A percentile compares a stretch with the other conserved stretches of the same genome.
Conservation (phyloP, 1,140 invertebrate genomes). For the Batillaria attramentaria region DNA sequence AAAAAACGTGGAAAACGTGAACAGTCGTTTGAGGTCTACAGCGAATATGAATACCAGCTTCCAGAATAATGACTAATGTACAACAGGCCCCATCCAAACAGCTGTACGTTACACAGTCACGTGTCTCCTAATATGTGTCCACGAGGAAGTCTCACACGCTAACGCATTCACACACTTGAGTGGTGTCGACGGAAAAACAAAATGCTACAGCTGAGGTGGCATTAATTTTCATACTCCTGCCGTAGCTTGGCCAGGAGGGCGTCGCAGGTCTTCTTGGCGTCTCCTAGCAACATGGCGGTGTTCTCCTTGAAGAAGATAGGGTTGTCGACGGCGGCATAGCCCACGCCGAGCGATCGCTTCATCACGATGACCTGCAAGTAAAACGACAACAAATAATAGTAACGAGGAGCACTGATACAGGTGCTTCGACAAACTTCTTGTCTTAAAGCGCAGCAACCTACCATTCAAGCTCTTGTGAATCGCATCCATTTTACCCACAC, state of each 20-base stretch:
- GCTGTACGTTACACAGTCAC: conserved; percentile 4
- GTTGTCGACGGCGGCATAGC: conserved; percentile 90
- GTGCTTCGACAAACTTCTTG: neutral
- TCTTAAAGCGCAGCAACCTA: too few species aligned
- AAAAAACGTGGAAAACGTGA: too few species aligned
- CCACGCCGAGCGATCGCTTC: conserved; percentile 91
- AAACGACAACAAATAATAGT: neutral
- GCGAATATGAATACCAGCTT: too few species aligned
- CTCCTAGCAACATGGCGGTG: conserved; percentile 90
- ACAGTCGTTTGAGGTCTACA: too few species aligned
- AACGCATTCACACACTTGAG: conserved; percentile 5
- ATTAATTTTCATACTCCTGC: conserved; percentile 35
- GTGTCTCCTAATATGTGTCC: neutral
- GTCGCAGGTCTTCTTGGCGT: conserved; percentile 94
- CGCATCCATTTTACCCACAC: too few species aligned
- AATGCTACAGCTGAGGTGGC: neutral
- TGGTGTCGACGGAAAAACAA: neutral
- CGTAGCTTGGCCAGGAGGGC: conserved; percentile 77
- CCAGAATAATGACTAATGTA: too few species aligned
- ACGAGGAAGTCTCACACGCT: conserved; percentile 10
- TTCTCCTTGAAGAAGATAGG: conserved; percentile 94
- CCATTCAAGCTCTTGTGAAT: too few species aligned
- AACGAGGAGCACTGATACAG: neutral
- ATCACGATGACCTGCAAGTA: conserved; percentile 84
- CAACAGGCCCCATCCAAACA: conserved; percentile 8